These are phyloP conservation scores for Nannobrachium achirus DNA, from an alignment of 2,113 vertebrate species.

Conservation along the genomic window DNA sequence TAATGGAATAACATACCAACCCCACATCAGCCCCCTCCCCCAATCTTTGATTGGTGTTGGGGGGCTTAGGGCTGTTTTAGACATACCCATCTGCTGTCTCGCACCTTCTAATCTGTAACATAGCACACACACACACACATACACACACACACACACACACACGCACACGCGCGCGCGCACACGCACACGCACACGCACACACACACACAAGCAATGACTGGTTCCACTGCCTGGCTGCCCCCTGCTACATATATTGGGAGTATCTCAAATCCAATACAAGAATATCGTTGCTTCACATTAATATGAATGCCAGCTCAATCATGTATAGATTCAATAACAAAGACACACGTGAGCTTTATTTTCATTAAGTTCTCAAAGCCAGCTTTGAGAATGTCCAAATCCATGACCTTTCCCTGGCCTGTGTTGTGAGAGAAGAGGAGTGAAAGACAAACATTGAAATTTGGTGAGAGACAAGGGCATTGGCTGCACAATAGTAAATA, in stretches of 20 bases:
- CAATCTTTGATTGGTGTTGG: slow-evolving; percentile 61
- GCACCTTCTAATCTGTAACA: slow-evolving; percentile 79
- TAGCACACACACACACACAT: slow-evolving; percentile 20
- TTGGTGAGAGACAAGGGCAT: slow-evolving; percentile 49
- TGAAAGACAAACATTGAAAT: slow-evolving; percentile 25
- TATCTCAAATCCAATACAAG: no score
- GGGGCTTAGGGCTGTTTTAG: slow-evolving; percentile 75
- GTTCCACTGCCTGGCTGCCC: slow-evolving; percentile 32
- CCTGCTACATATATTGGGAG: not conserved
- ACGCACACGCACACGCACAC: slow-evolving; percentile 12
- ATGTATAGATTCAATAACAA: no score
- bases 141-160: slow-evolving; percentile 31
- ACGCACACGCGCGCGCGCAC: slow-evolving; percentile 1
- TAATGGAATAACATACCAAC: slow-evolving; percentile 63
- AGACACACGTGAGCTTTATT: slow-evolving; percentile 8
- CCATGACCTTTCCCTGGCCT: no score
- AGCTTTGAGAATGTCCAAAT: no score
- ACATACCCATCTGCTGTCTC: slow-evolving; percentile 83
- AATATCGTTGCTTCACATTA: no score
- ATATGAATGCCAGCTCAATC: no score
- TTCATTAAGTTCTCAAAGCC: not conserved
- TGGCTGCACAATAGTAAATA: slow-evolving; percentile 48
- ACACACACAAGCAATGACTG: slow-evolving; percentile 22
- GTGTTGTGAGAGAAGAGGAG: not conserved
- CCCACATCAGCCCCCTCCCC: slow-evolving; percentile 53